Evolutionary conservation across 2,113 vertebrate species (phyloP).

Genomic region (Parus major): DNA sequence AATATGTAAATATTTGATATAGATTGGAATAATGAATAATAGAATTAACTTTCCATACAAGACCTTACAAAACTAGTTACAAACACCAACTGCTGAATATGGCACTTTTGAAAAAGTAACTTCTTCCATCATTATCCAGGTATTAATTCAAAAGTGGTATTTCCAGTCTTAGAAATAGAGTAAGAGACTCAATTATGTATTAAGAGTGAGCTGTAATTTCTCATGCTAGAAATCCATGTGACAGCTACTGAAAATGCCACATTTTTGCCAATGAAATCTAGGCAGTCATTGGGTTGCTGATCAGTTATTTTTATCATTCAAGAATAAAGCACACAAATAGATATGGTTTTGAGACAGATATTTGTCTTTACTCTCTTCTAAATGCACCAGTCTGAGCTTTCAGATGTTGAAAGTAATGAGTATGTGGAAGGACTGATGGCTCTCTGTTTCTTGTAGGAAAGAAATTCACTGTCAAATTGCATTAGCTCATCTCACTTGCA

Average conservation of each 20-base stretch:
- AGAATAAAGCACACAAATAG: neutral
- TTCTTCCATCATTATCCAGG: neutral
- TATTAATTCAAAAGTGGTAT: neutral
- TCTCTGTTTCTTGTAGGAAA: slow-evolving; percentile 20
- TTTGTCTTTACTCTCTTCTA: neutral
- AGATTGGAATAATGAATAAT: neutral
- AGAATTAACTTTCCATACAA: neutral
- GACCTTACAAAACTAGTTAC: neutral
- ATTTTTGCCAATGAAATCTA: neutral
- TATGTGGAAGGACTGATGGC: neutral
- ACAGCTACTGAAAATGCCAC: neutral
- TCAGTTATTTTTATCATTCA: neutral
- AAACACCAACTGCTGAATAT: neutral
- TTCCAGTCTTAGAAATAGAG: neutral
- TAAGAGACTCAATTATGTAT: neutral
- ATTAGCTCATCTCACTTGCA: slow-evolving; percentile 53
- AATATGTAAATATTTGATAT: neutral
- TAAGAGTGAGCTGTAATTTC: neutral
- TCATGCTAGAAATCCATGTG: neutral
- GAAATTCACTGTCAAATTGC: slow-evolving; percentile 13
- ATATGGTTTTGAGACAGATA: neutral
- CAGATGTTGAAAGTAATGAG: neutral
- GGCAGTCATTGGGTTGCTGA: neutral
- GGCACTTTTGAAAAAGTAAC: neutral
- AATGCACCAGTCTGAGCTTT: slow-evolving; percentile 35